phyloP scores from a whole-genome alignment of 2,797 vertebrate species.

The Decapterus maruadsi region DNA sequence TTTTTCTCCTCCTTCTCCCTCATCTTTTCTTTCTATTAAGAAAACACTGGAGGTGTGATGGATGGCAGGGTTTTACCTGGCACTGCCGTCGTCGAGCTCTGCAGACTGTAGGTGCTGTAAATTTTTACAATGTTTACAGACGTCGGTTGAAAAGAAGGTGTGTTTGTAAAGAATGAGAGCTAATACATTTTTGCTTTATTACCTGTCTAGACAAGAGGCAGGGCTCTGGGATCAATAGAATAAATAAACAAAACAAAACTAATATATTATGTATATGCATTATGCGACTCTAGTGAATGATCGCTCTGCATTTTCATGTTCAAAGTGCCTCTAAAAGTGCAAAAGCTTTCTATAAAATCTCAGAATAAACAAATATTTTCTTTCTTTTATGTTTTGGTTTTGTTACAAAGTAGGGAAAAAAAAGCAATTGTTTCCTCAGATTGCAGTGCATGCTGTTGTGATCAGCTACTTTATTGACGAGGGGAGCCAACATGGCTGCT shows the following conservation, averaged over 20 bases:
- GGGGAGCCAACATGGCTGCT: background rate
- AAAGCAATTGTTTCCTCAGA: background rate
- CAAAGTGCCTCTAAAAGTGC: background rate
- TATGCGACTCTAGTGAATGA: background rate
- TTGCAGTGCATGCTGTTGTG: background rate
- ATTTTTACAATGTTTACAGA: background rate
- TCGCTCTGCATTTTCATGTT: background rate
- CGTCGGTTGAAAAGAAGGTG: background rate
- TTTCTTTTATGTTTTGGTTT: background rate
- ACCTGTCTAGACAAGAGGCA: background rate
- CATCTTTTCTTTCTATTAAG: conserved; percentile 10
- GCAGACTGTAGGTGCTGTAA: conserved; percentile 1
- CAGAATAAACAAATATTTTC: background rate
- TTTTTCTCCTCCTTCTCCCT: conserved; percentile 1
- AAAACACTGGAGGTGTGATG: conserved; percentile 8
- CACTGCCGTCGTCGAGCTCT: background rate
- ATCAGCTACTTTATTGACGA: conserved; percentile 3
- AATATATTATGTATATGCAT: background rate
- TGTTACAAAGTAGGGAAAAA: background rate
- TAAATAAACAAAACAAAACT: background rate
- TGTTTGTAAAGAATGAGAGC: background rate
- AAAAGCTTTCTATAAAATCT: background rate
- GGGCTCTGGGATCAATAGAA: background rate
- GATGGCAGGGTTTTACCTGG: background rate
- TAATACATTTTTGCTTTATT: background rate